These are phyloP conservation scores for Oreotragus oreotragus DNA, from an alignment of 2,113 vertebrate species.

Conservation along the genomic window DNA sequence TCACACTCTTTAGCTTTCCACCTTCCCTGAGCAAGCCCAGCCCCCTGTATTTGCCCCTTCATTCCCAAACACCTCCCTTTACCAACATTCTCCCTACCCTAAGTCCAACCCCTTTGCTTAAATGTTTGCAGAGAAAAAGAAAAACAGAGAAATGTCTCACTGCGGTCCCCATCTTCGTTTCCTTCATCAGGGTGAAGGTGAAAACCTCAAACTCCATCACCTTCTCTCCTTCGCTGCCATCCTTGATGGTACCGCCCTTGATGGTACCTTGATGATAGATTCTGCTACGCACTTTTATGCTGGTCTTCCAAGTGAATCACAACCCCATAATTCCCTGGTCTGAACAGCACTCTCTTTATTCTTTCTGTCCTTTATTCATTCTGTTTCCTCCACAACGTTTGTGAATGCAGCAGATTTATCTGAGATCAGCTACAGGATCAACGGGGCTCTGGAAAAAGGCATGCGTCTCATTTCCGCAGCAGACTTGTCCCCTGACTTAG, in stretches of 20 bases:
- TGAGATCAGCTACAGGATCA: background rate
- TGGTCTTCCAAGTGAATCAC: background rate
- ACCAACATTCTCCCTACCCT: background rate
- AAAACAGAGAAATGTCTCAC: background rate
- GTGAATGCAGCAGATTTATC: background rate
- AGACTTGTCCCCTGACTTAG: background rate
- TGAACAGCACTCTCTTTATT: background rate
- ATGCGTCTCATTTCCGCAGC: background rate
- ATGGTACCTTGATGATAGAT: background rate
- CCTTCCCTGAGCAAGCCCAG: background rate
- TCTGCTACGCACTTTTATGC: background rate
- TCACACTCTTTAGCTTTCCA: rapidly evolving
- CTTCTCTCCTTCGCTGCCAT: background rate
- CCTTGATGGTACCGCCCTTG: background rate
- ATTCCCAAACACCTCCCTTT: background rate
- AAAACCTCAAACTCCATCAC: background rate
- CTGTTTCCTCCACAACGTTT: background rate
- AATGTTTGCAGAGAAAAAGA: background rate
- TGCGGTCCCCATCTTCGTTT: background rate
- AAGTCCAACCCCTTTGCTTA: background rate
- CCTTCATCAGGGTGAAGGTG: background rate
- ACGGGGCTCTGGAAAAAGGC: rapidly evolving
- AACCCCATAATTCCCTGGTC: background rate
- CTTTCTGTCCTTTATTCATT: background rate
- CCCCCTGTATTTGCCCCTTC: rapidly evolving